Evolutionary conservation across 2,797 vertebrate genomes (phyloP).

Genomic region (Callimico goeldii): DNA sequence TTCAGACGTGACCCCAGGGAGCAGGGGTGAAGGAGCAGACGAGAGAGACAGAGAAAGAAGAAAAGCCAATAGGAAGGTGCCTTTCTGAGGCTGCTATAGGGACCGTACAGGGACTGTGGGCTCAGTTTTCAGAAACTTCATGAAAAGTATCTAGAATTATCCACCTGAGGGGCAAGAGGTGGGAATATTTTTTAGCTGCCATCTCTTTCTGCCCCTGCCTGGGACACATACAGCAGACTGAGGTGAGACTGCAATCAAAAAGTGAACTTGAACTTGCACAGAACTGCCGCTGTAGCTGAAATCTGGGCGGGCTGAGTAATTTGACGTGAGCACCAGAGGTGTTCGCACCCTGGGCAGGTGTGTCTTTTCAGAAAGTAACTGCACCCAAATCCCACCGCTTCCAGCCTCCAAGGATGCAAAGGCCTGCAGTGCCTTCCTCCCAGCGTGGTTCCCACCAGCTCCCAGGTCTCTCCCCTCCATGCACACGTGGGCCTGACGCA

Average conservation of each 20-base stretch:
- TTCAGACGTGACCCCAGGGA: not conserved
- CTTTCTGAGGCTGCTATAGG: too few relatives aligned
- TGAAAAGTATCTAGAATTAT: not conserved
- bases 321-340: not conserved
- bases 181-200: not conserved
- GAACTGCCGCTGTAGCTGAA: not conserved
- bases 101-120: too few relatives aligned
- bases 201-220: rapidly evolving
- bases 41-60: not conserved
- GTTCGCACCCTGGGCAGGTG: not conserved
- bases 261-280: not conserved
- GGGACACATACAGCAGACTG: not conserved
- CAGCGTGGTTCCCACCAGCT: rapidly evolving
- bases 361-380: not conserved
- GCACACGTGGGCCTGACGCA: rapidly evolving
- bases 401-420: not conserved
- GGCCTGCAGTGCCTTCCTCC: not conserved
- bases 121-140: not conserved
- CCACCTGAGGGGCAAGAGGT: too few relatives aligned
- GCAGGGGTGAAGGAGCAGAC: too few relatives aligned
- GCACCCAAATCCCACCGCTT: rapidly evolving
- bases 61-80: rapidly evolving
- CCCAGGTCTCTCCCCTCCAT: rapidly evolving
- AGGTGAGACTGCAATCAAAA: too few relatives aligned
- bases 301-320: not conserved